A percentile compares a stretch with the other conserved stretches of the same genome.
These are phyloP conservation scores for Nothura maculosa DNA, from an alignment of 2,797 vertebrate genomes.

Conservation along the genomic window DNA sequence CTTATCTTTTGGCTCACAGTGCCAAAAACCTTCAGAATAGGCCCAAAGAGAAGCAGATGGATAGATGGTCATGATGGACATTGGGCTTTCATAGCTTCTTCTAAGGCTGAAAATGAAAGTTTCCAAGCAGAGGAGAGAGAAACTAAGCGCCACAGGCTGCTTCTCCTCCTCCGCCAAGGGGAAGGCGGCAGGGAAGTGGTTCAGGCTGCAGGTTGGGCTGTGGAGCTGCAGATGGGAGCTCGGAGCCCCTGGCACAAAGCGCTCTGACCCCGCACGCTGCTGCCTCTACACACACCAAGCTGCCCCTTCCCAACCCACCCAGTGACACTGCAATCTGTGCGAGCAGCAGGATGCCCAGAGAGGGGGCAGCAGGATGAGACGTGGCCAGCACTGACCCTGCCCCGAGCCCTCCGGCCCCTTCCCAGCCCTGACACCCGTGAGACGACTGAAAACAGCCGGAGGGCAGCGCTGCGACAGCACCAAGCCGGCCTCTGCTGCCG, in stretches of 20 bases:
- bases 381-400: neutral
- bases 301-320: neutral
- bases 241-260: neutral
- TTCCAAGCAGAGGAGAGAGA: neutral
- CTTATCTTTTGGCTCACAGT: accelerated
- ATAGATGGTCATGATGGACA: neutral
- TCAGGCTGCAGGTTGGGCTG: neutral
- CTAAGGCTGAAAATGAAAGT: neutral
- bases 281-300: neutral
- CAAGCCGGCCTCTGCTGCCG: neutral
- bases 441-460: neutral
- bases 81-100: neutral
- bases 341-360: neutral
- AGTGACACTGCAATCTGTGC: neutral
- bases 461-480: too few species aligned
- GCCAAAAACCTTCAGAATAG: neutral
- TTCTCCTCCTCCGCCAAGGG: neutral
- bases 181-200: neutral
- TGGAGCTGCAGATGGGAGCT: neutral
- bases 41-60: neutral
- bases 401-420: neutral
- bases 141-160: neutral
- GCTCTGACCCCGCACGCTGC: neutral
- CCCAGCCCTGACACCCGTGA: too few species aligned
- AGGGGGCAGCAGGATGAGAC: neutral